Conservation (phyloP, 92 coral and sea anemone genomes). For the Bergia sp. region DNA sequence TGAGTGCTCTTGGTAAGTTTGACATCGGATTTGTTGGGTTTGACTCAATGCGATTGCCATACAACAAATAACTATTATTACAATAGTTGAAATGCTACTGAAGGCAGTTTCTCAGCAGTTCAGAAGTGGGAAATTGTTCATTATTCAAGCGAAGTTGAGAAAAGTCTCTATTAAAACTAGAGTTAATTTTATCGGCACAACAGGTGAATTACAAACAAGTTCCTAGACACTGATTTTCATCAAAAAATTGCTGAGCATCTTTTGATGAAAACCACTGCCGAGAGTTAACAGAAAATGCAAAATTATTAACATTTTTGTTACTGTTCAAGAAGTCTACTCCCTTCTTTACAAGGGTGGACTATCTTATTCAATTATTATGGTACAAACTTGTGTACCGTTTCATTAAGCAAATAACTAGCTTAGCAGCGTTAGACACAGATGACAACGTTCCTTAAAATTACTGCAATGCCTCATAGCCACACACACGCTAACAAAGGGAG, state of each 20-base stretch:
- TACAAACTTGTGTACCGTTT: not conserved
- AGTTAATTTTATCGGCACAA: no score
- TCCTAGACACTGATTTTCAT: not conserved
- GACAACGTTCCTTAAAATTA: slow-evolving; percentile 17
- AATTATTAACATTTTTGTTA: slow-evolving; percentile 21
- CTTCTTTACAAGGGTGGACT: not conserved
- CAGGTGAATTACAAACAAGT: no score
- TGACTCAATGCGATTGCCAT: not conserved
- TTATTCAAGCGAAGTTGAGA: not conserved
- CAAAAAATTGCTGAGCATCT: no score
- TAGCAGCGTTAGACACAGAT: slow-evolving; percentile 39
- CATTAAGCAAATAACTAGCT: slow-evolving; percentile 31
- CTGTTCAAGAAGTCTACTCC: not conserved
- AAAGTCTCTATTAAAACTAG: no score
- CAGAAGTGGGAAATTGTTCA: not conserved
- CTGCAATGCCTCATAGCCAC: slow-evolving; percentile 5
- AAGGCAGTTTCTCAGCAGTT: not conserved
- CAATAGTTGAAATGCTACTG: not conserved
- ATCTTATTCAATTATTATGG: not conserved
- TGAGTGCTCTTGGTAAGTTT: no score
- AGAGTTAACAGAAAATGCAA: no score
- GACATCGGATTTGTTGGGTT: not conserved
- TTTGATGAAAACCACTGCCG: not conserved
- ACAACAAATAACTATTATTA: not conserved
- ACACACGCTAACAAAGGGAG: not conserved